phyloP scores from a whole-genome alignment of 1,140 invertebrate genomes.

The Hyposmocoma kahamanoa region DNA sequence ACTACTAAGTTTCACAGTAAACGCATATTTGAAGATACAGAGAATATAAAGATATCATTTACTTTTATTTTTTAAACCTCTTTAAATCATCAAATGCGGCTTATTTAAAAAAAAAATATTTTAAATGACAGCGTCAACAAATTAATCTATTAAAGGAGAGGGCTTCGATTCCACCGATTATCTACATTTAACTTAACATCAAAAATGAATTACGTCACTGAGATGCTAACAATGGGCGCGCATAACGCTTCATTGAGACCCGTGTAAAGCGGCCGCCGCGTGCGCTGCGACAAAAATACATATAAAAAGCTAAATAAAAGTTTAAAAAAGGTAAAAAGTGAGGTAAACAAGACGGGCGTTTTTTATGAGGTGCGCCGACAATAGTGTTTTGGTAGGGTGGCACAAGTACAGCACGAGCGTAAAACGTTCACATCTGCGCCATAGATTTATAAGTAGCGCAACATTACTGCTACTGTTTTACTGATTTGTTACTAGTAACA shows the following conservation, averaged over 20 bases:
- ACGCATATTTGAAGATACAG: too few species aligned
- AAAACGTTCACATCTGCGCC: constrained; percentile 7
- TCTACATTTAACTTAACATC: constrained; percentile 57
- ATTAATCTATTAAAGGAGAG: constrained; percentile 25
- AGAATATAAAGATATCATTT: too few species aligned
- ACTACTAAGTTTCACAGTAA: too few species aligned
- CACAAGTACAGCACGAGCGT: constrained; percentile 53
- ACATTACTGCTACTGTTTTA: too few species aligned
- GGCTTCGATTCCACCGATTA: constrained; percentile 36
- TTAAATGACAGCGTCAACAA: constrained; percentile 17
- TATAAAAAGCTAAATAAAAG: constrained; percentile 56
- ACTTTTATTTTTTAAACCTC: too few species aligned
- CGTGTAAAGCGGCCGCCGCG: constrained; percentile 48
- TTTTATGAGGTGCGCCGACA: constrained; percentile 43
- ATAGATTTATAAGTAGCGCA: too few species aligned
- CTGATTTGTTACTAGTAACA: too few species aligned
- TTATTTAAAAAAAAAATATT: too few species aligned
- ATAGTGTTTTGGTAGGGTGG: constrained; percentile 49
- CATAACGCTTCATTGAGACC: constrained; percentile 49
- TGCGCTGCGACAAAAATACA: constrained; percentile 56
- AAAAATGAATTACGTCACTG: constrained; percentile 52
- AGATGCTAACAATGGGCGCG: constrained; percentile 46
- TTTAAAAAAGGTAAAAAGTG: constrained; percentile 69
- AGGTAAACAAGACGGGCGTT: constrained; percentile 67
- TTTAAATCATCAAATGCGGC: too few species aligned